Base-by-base conservation (phyloP, 2,888 invertebrate species). In the Halictus quadricinctus region DNA sequence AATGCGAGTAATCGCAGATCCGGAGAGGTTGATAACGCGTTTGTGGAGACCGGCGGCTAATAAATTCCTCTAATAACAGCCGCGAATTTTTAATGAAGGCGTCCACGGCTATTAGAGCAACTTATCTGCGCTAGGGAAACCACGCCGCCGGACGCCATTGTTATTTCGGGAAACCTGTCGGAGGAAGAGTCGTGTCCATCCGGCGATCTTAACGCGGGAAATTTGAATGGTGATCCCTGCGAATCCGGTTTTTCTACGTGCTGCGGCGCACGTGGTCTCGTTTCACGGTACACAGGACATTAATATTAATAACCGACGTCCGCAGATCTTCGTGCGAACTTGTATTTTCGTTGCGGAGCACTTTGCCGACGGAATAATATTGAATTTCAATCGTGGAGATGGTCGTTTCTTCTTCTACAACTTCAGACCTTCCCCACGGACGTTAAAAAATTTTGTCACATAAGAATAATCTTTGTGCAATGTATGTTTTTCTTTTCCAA, bases 21-120 rank as follows among this genome's bases (percentile, higher is more conserved):
- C 6, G 64, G 2, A 2, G 29, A 10, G 25, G 18, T 41, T 72
- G 83, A 84, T 84, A 78, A 50, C 72, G 70, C 77, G 78, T 83
- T 78, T 72, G 72, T 60, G 41, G 75, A 48, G 29, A 72, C 36
- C 25, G 13, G 0, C 64, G 73, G 36, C 83, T 66, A 78, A 78
- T 78, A 75, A 83, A 84, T 84, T 84, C 74, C 74, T 54, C n/a
- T 84, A 84, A 84, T 75, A 78, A 78, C 84, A 54, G 83, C 12
- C 29, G 72, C 29, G 83, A 58, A 75, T 72, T 41, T 75, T 7
- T 72, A 75, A 83, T n/a, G 78, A 83, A 78, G 72, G 70, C 69
- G 74, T 83, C 64, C 50, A 1, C 76, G n/a, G 64, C 64, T 64
- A 64, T 29, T 64, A 64, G 64, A 2, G 25, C 64, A 64, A 29